phyloP scores from a whole-genome alignment of 2,888 invertebrate genomes.

The Platycnemis pennipes region DNA sequence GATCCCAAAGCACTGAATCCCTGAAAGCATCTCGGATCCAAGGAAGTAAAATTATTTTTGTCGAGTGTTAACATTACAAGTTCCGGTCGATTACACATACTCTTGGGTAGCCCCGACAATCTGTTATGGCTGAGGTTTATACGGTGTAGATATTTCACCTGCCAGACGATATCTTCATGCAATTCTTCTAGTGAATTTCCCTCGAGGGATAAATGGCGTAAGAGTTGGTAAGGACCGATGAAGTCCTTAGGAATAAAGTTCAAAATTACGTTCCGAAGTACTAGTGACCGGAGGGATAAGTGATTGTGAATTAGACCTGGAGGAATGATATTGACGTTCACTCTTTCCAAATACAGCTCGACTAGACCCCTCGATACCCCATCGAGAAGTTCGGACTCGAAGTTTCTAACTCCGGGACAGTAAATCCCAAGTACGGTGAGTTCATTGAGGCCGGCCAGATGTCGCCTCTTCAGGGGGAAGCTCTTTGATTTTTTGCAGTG shows the following conservation, averaged over 20 bases:
- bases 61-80: background rate
- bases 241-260: background rate
- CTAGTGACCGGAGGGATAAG: background rate
- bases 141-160: background rate
- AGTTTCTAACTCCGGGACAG: background rate
- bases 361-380: background rate
- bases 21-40: background rate
- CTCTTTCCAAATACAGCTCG: background rate
- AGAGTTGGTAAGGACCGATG: background rate
- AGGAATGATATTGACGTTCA: background rate
- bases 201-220: background rate
- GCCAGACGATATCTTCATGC: background rate
- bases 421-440: background rate
- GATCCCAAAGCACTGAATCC: background rate
- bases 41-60: background rate
- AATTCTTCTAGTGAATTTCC: background rate
- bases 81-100: background rate
- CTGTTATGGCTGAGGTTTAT: background rate
- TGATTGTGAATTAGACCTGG: background rate
- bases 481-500: background rate
- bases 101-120: background rate
- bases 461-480: background rate
- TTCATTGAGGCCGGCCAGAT: background rate
- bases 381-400: background rate
- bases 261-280: background rate